A percentile compares a stretch with the other conserved stretches of the same genome.
Conservation (phyloP, 2,888 invertebrate genomes). For the Xylota sylvarum region DNA sequence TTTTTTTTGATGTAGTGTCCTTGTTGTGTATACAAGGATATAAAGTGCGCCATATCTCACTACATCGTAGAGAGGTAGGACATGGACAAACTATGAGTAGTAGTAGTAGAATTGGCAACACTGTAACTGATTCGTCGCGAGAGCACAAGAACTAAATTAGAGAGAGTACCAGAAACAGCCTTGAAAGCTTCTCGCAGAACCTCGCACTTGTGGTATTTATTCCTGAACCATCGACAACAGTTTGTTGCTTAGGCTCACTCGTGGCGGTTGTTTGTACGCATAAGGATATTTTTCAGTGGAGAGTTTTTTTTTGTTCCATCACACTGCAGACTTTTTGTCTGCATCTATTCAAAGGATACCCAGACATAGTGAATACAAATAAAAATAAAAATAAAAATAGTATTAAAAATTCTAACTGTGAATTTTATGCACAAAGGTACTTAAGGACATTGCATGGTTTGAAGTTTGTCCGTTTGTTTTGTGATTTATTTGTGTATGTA, state of each 20-base stretch:
- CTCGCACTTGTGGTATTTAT: slow-evolving; percentile 40
- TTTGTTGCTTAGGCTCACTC: slow-evolving; percentile 83
- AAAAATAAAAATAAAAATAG: not conserved
- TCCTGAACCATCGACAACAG: slow-evolving; percentile 82
- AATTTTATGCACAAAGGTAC: not conserved
- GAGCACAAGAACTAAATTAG: not conserved
- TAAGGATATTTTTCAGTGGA: slow-evolving; percentile 14
- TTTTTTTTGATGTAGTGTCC: slow-evolving; percentile 44
- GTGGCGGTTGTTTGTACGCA: slow-evolving; percentile 80
- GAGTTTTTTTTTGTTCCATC: not conserved
- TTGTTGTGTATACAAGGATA: slow-evolving; percentile 44
- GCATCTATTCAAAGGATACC: slow-evolving; percentile 33
- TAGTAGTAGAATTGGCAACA: slow-evolving; percentile 45
- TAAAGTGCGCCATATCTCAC: slow-evolving; percentile 15
- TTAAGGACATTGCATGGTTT: not conserved
- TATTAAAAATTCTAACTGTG: not conserved
- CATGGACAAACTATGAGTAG: slow-evolving; percentile 20
- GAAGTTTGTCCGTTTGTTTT: not conserved
- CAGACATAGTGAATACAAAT: not conserved
- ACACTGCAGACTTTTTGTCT: slow-evolving; percentile 22
- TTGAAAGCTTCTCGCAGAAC: slow-evolving; percentile 61
- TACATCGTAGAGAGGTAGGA: slow-evolving; percentile 33
- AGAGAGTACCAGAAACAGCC: slow-evolving; percentile 19
- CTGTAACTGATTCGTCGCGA: slow-evolving; percentile 7
- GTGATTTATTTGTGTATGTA: slow-evolving; percentile 18